Base-by-base conservation (phyloP, 2,888 invertebrate genomes). In the Amorpha juglandis region DNA sequence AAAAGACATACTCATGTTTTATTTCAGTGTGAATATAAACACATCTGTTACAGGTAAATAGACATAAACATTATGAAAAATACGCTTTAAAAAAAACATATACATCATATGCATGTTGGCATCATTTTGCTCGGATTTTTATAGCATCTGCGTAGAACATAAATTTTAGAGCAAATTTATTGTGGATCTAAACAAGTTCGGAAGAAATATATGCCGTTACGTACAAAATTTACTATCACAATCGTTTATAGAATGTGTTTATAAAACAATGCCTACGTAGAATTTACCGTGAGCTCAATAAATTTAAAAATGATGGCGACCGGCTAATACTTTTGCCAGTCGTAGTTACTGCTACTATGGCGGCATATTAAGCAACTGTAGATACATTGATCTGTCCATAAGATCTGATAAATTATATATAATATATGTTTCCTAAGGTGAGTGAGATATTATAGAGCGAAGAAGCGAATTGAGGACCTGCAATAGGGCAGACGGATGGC, bases 121-220 rank as follows among this genome's bases (percentile, higher is more conserved):
- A 58, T 42, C 1, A 58, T 12, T 42, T 2, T 27, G 38, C 7
- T 42, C 12, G 12, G 38, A 19, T 58, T 12, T 11, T 33, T 53
- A 19, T 38, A 58, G 58, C 58, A 58, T 58, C 42, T 58, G 58
- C 38, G 58, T 58, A 58, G 16, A 21, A 11, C 42, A 58, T 58
- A 58, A 58, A 58, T 42, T 58, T 19, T 38, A 58, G 58, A 2
- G 12, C 12, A 58, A 58, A 58, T 58, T 58, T 58, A 58, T 58
- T 19, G 42, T 35, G 4, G 12, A 42, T 58, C 58, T 58, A 58
- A 58, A 58, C 58, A 58, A 12, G 55, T 55, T 19, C 19, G 38
- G 38, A 58, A 12, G 58, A 58, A 58, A 38, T 58, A 58, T 58
- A 16, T 42, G 58, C 16, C 38, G 58, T 58, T 58, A 12, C 58